A percentile compares a stretch with the other conserved stretches of the same genome.
Conservation (phyloP, 2,888 invertebrate species). For the Oscheius sp. region DNA sequence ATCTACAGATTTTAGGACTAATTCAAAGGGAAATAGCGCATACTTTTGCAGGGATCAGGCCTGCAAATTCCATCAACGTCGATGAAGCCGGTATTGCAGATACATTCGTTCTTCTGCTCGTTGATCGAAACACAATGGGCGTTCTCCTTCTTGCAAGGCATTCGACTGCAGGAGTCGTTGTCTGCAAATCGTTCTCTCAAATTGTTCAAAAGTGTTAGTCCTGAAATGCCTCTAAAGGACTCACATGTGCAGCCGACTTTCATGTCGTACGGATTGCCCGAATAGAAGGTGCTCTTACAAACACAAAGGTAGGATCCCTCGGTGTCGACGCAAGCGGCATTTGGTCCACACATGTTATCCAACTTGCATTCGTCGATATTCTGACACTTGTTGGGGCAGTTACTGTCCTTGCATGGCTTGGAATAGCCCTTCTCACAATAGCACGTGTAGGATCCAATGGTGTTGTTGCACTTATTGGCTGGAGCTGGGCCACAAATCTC, state of each 20-base stretch:
- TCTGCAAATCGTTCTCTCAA: no score
- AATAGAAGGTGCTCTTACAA: background rate
- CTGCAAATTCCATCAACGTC: background rate
- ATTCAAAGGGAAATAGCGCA: background rate
- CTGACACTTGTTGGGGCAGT: background rate
- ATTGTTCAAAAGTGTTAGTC: no score
- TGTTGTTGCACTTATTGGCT: constrained; percentile 51
- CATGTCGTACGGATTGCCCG: background rate
- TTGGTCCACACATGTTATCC: background rate
- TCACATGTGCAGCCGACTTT: background rate
- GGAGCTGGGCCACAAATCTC: background rate
- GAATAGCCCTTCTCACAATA: constrained; percentile 59
- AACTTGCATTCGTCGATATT: constrained; percentile 5
- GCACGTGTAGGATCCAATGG: constrained; percentile 56
- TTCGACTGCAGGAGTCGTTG: background rate
- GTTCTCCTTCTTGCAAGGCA: constrained; percentile 2
- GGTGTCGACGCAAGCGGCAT: background rate
- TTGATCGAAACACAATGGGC: background rate
- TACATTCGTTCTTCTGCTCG: background rate
- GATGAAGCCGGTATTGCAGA: background rate
- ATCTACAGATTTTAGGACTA: background rate
- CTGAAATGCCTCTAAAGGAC: no score
- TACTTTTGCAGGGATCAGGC: background rate
- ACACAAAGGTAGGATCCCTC: constrained; percentile 1
- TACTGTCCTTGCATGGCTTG: constrained; percentile 51